Evolutionary conservation across 2,797 vertebrate species (phyloP).

Genomic region (Gallinago stenura): DNA sequence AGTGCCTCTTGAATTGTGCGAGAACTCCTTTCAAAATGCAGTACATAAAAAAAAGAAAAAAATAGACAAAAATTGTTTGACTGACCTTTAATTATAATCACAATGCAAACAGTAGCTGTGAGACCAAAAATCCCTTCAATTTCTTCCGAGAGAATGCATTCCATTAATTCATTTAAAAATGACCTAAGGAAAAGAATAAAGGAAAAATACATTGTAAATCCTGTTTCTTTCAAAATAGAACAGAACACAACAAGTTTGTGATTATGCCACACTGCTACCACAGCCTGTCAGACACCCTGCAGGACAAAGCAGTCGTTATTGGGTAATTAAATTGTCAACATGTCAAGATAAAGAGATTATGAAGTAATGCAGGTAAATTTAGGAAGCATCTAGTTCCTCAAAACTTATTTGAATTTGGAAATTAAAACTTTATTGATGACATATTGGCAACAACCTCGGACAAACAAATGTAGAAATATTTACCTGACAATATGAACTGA

Average conservation of each 20-base stretch:
- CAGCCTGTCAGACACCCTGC: neutral
- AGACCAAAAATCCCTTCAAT: conserved; percentile 85
- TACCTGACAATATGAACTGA: conserved; percentile 85
- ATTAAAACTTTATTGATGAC: neutral
- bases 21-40: neutral
- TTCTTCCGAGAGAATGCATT: conserved; percentile 82
- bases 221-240: neutral
- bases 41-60: neutral
- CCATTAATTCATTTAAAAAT: conserved; percentile 85
- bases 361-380: neutral
- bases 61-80: neutral
- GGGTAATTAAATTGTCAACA: neutral
- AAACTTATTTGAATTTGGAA: neutral
- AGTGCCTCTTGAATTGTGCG: neutral
- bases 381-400: neutral
- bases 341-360: neutral
- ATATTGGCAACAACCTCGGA: neutral
- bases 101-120: conserved; percentile 83
- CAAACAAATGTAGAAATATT: neutral
- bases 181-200: conserved; percentile 78
- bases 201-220: neutral
- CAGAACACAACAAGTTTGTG: neutral
- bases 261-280: neutral
- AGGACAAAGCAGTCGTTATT: neutral
- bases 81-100: conserved; percentile 87